phyloP scores from a whole-genome alignment of 2,113 vertebrate species.

The Podarcis raffonei region DNA sequence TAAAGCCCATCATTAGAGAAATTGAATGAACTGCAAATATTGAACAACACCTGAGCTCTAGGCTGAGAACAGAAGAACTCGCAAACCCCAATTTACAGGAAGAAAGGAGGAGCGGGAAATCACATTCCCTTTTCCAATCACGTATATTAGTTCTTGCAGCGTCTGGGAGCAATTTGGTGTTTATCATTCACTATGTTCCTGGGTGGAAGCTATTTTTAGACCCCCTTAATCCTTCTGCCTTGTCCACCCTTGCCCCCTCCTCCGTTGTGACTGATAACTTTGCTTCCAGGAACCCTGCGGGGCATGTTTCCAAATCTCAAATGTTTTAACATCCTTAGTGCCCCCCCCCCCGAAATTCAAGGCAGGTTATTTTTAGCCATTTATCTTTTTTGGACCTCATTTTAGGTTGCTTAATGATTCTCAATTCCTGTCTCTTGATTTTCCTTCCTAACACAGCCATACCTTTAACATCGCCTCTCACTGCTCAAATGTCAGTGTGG shows the following conservation, averaged over 20 bases:
- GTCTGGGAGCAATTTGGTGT: neutral
- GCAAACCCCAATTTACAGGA: neutral
- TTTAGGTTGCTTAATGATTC: conserved; percentile 1
- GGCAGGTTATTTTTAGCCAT: conserved; percentile 4
- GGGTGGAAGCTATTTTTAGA: conserved; percentile 35
- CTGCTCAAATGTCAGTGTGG: neutral
- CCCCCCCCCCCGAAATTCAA: conserved; percentile 1
- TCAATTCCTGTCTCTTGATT: neutral
- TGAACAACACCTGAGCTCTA: neutral
- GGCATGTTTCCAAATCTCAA: neutral
- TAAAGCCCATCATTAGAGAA: neutral
- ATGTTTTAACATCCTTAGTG: conserved; percentile 17
- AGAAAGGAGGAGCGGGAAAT: neutral
- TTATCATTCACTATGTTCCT: neutral
- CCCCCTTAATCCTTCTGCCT: neutral
- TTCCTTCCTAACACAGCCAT: conserved; percentile 2
- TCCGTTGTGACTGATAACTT: conserved; percentile 3
- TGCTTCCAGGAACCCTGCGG: conserved; percentile 19
- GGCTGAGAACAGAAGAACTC: neutral
- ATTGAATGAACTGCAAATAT: neutral
- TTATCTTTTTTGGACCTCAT: conserved; percentile 25
- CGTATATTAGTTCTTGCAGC: neutral
- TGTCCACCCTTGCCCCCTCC: conserved; percentile 2
- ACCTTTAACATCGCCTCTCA: neutral
- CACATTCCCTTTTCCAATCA: conserved; percentile 7